These are phyloP conservation scores for Ramphastos sulfuratus DNA, from an alignment of 2,113 vertebrate genomes.

Conservation along the genomic window DNA sequence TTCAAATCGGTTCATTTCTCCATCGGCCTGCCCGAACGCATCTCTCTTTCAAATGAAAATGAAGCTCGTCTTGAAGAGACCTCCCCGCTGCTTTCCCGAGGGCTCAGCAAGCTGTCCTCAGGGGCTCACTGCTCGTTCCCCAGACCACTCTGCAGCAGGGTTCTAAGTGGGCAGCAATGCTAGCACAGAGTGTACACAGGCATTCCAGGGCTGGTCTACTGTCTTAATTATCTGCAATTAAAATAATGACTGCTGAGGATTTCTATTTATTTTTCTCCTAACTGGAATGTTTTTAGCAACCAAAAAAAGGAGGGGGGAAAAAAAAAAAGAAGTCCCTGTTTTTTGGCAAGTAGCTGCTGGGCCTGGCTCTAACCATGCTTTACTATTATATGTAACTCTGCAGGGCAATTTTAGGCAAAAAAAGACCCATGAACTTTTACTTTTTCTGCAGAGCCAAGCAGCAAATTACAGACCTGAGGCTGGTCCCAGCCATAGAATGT, in stretches of 20 bases:
- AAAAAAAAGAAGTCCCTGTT: not conserved
- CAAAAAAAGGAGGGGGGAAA: too few species aligned
- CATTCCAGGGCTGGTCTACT: not conserved
- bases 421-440: conserved; percentile 7
- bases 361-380: not conserved
- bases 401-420: not conserved
- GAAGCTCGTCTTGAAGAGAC: not conserved
- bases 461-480: conserved; percentile 13
- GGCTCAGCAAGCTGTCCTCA: not conserved
- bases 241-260: not conserved
- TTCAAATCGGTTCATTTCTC: conserved; percentile 44
- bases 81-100: not conserved
- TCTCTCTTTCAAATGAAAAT: not conserved
- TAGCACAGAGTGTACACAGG: not conserved
- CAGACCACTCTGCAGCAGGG: not conserved
- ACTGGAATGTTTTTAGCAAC: not conserved
- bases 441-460: conserved; percentile 24
- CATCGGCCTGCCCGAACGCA: conserved; percentile 1
- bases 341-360: conserved; percentile 22
- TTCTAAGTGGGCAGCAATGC: not conserved
- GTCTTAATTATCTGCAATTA: conserved; percentile 4
- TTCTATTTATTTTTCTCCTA: conserved; percentile 11
- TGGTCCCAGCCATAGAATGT: not conserved
- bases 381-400: not conserved
- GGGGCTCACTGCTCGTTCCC: not conserved